phyloP scores from a whole-genome alignment of 2,113 vertebrate genomes.

The Brachyhypopomus occidentalis region DNA sequence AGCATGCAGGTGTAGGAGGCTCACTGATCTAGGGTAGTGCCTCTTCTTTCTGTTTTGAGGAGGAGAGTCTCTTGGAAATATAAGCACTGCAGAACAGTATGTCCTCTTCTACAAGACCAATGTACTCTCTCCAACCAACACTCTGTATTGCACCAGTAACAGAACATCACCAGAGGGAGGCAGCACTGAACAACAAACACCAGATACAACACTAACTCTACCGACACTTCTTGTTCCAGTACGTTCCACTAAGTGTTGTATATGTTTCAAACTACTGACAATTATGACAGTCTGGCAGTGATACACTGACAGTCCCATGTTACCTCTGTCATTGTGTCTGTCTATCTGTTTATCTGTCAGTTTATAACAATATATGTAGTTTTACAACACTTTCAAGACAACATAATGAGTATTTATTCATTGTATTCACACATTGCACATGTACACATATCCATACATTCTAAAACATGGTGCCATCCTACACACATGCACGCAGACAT shows the following conservation, averaged over 20 bases:
- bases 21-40: conserved; percentile 8
- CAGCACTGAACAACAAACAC: conserved; percentile 67
- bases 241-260: neutral
- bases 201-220: neutral
- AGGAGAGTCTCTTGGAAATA: conserved; percentile 16
- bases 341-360: no score
- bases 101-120: conserved; percentile 32
- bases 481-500: neutral
- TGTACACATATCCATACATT: conserved; percentile 18
- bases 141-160: conserved; percentile 10
- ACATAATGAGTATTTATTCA: neutral
- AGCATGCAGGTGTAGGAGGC: conserved; percentile 1
- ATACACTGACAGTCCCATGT: conserved; percentile 11
- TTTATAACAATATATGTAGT: no score
- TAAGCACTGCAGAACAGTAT: conserved; percentile 39
- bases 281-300: neutral
- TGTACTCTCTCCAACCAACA: neutral
- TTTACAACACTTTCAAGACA: neutral
- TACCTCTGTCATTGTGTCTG: no score
- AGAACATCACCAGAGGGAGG: conserved; percentile 62
- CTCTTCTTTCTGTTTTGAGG: conserved; percentile 26
- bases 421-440: neutral
- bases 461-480: neutral
- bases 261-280: neutral
- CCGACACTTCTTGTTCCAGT: neutral